phyloP scores from a whole-genome alignment of 2,113 vertebrate genomes.

The Ahaetulla prasina region DNA sequence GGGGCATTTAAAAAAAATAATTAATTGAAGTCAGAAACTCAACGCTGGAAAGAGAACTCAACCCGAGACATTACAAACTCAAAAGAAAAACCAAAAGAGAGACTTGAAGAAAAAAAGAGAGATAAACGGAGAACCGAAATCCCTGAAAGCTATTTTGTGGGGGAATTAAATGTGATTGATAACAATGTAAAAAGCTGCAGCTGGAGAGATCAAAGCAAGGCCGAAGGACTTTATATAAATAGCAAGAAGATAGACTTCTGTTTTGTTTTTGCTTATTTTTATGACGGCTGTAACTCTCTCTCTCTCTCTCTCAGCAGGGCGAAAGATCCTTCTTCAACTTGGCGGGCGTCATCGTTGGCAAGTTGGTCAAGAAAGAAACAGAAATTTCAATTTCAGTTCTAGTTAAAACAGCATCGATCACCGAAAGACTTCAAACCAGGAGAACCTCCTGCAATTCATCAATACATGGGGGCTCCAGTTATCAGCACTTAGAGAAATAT shows the following conservation, averaged over 20 bases:
- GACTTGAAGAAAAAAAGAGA: not conserved
- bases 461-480: conserved; percentile 44
- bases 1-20: not conserved
- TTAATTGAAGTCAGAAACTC: not conserved
- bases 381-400: conserved; percentile 43
- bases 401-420: conserved; percentile 50
- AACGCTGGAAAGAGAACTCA: not conserved
- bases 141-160: not conserved
- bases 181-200: not conserved
- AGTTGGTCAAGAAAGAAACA: not conserved
- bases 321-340: not conserved
- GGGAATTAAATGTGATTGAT: not conserved
- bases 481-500: conserved; percentile 45
- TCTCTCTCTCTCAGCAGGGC: not conserved
- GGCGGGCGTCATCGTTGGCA: not conserved
- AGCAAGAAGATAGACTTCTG: not conserved
- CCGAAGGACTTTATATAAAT: not conserved
- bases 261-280: not conserved
- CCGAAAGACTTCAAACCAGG: conserved; percentile 37
- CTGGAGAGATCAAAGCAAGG: not conserved
- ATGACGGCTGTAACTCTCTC: not conserved
- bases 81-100: not conserved
- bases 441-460: conserved; percentile 34
- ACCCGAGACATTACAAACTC: too few relatives aligned
- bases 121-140: not conserved